Evolutionary conservation across 2,797 vertebrate genomes (phyloP).

Genomic region (Nannoperca obscura): DNA sequence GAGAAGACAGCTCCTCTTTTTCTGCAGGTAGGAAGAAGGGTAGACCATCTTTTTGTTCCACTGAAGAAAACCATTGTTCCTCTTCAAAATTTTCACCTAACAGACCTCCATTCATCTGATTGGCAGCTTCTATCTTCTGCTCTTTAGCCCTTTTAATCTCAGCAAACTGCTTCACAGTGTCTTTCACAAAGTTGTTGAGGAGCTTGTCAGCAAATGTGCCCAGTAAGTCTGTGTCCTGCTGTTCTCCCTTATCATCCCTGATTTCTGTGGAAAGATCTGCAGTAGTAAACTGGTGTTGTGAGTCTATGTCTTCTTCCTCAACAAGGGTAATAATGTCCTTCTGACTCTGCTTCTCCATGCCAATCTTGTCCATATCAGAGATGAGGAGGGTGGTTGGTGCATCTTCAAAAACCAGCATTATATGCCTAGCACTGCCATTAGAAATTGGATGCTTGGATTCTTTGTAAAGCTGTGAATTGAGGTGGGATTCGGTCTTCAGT

Average conservation of each 20-base stretch:
- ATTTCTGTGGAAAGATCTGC: slow-evolving; percentile 63
- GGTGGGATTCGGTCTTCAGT: slow-evolving; percentile 20
- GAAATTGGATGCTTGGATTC: slow-evolving; percentile 53
- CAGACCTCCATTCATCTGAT: slow-evolving; percentile 66
- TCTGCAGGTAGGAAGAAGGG: slow-evolving; percentile 85
- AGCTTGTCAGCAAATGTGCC: slow-evolving; percentile 89
- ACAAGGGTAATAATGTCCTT: slow-evolving; percentile 73
- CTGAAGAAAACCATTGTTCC: slow-evolving; percentile 69
- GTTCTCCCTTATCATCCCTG: slow-evolving; percentile 28
- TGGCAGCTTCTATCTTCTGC: slow-evolving; percentile 89
- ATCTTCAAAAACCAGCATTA: slow-evolving; percentile 73
- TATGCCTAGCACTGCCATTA: slow-evolving; percentile 66
- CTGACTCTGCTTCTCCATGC: slow-evolving; percentile 36
- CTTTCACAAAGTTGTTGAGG: slow-evolving; percentile 88
- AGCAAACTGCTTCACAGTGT: slow-evolving; percentile 89
- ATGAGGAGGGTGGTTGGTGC: slow-evolving; percentile 60
- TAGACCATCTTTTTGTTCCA: slow-evolving; percentile 74
- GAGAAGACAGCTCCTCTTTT: slow-evolving; percentile 92
- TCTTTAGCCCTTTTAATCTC: slow-evolving; percentile 90
- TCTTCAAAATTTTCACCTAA: slow-evolving; percentile 58
- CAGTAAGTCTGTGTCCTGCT: slow-evolving; percentile 64
- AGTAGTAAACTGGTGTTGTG: slow-evolving; percentile 70
- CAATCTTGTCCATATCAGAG: slow-evolving; percentile 59
- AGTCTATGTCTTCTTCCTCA: slow-evolving; percentile 82
- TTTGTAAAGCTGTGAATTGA: slow-evolving; percentile 63